A percentile compares a stretch with the other conserved stretches of the same genome.
Evolutionary conservation across 2,113 vertebrate genomes (phyloP).

Genomic region (Oreotrochilus melanogaster): DNA sequence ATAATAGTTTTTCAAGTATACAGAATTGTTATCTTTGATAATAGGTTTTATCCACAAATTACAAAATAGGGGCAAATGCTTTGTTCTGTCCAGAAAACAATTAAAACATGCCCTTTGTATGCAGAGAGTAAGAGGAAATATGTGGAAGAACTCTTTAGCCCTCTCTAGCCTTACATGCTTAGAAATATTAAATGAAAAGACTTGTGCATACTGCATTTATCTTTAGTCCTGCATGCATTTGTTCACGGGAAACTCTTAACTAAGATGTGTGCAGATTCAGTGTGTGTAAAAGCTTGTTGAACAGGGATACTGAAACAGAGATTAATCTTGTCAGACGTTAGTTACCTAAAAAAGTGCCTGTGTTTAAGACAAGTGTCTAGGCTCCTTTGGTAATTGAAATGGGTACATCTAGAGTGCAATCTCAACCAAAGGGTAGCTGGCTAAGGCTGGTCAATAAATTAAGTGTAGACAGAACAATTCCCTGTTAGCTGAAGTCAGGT

Average conservation of each 20-base stretch:
- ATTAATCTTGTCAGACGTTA: neutral
- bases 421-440: neutral
- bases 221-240: neutral
- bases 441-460: neutral
- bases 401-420: neutral
- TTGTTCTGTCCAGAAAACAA: neutral
- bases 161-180: neutral
- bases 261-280: neutral
- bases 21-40: neutral
- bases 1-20: neutral
- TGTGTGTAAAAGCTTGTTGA: neutral
- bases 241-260: neutral
- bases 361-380: neutral
- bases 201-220: neutral
- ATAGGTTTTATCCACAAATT: neutral
- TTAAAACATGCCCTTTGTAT: neutral
- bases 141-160: neutral
- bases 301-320: neutral
- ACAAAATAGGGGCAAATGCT: neutral
- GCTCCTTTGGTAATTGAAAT: neutral
- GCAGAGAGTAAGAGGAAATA: neutral
- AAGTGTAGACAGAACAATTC: neutral
- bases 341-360: neutral
- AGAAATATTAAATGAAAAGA: neutral
- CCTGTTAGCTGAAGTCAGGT: neutral